phyloP scores from a whole-genome alignment of 2,888 invertebrate species.

The Nomada hirtipes region DNA sequence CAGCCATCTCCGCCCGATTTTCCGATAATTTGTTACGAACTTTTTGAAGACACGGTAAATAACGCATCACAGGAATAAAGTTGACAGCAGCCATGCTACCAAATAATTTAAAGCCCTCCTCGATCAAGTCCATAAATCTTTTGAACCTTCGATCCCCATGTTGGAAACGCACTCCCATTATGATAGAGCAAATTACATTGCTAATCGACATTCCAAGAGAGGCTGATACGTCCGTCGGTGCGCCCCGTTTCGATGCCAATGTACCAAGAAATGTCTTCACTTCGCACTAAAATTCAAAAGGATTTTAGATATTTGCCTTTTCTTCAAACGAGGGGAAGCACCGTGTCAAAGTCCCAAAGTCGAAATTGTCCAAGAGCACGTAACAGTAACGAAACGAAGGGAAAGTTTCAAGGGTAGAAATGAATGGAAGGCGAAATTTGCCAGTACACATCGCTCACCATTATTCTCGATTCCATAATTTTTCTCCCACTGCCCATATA shows the following conservation, averaged over 20 bases:
- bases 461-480: constrained; percentile 93
- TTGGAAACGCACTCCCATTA: constrained; percentile 95
- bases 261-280: constrained; percentile 90
- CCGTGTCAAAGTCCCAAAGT: too few species aligned
- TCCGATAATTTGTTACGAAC: constrained; percentile 86
- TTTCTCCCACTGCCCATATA: constrained; percentile 92
- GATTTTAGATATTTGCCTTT: background rate
- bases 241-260: constrained; percentile 88
- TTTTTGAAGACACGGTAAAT: constrained; percentile 86
- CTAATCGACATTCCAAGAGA: constrained; percentile 92
- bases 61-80: constrained; percentile 92
- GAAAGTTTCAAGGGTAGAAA: background rate
- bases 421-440: background rate
- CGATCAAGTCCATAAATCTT: constrained; percentile 93
- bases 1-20: constrained; percentile 94
- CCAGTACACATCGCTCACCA: constrained; percentile 86
- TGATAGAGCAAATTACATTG: constrained; percentile 95
- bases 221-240: constrained; percentile 90
- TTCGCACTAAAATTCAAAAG: constrained; percentile 86
- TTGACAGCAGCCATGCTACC: constrained; percentile 93
- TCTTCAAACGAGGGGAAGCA: background rate
- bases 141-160: constrained; percentile 91
- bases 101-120: constrained; percentile 95
- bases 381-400: background rate
- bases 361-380: background rate